Base-by-base conservation (phyloP, 2,888 invertebrate genomes). In the Epinotia demarniana region DNA sequence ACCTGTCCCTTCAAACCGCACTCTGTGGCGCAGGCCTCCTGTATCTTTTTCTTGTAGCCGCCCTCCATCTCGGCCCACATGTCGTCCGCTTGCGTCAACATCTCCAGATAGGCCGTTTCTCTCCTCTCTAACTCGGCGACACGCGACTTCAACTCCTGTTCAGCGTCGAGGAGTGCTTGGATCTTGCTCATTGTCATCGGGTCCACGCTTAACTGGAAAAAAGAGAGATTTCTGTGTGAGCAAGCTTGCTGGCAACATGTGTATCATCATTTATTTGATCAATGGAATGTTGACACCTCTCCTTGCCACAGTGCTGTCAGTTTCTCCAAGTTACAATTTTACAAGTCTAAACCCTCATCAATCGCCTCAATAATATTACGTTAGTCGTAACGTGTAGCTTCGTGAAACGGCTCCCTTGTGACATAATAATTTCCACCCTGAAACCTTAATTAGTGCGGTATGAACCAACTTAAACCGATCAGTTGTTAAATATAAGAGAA, bases 1-100 rank as follows among this genome's bases (percentile, higher is more conserved):
- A 96, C 95, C 89, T 95, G 95, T 79, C 93, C 93, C 77, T 94
- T 95, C 19, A 96, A 88, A 68, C 91, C 85, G 0, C 83, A 81
- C 83, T 95, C 95, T 11, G 91, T 92, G 5, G 87, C 84, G 63
- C 93, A 86, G 57, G 94, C 91, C 19, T 95, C 94, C 61, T 94
- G 88, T 53, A 96, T 95, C 80, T 94, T 95, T 81, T 92, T 93
- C 86, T 96, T 96, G 81, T 96, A 96, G 0, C 95, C 95, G 11
- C 94, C 94, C 83, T 96, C 96, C 93, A 96, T 94, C 81, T 96
- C 96, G 0, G 95, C 95, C 95, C 96, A 96, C 89, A 96, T 95
- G 76, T 96, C 95, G 78, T 97, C 96, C 0, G 96, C 96, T 76
- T 96, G 95, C 74, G 96, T 96, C 83, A 97, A 86, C 81, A 96